Percentiles rank a stretch among this genome's conserved stretches.
phyloP scores from a whole-genome alignment of 2,113 vertebrate genomes.

The Jacana jacana region DNA sequence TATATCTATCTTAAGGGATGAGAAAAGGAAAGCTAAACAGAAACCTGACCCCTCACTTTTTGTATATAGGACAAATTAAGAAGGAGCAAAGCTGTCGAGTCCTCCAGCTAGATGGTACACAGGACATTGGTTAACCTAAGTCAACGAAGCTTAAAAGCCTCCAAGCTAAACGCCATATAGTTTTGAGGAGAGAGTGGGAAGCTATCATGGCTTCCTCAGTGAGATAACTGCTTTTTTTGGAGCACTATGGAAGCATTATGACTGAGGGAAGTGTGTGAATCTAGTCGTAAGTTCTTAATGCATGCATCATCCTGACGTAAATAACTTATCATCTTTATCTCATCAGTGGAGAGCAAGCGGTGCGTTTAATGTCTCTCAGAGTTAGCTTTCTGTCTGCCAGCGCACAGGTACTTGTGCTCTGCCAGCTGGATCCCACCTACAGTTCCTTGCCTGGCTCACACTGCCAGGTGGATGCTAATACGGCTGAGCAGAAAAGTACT shows the following conservation, averaged over 20 bases:
- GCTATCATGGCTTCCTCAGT: neutral
- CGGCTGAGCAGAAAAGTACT: neutral
- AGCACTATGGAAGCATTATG: neutral
- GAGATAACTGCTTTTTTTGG: neutral
- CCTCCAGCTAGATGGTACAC: neutral
- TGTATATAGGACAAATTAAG: neutral
- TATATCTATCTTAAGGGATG: neutral
- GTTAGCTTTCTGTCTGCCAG: neutral
- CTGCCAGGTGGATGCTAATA: neutral
- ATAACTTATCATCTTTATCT: neutral
- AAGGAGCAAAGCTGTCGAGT: neutral
- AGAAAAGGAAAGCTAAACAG: neutral
- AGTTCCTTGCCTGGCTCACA: neutral
- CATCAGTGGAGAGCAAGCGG: neutral
- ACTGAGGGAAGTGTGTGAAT: neutral
- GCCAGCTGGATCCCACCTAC: neutral
- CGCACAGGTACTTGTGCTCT: neutral
- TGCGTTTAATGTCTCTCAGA: neutral
- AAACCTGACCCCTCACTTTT: neutral
- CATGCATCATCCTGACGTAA: neutral
- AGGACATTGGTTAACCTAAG: neutral
- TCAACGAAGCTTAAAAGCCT: neutral
- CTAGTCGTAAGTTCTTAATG: neutral
- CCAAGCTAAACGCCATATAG: neutral
- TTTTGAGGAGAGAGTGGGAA: neutral